Conservation (phyloP, 2,888 invertebrate species). For the Electrophaes corylata region DNA sequence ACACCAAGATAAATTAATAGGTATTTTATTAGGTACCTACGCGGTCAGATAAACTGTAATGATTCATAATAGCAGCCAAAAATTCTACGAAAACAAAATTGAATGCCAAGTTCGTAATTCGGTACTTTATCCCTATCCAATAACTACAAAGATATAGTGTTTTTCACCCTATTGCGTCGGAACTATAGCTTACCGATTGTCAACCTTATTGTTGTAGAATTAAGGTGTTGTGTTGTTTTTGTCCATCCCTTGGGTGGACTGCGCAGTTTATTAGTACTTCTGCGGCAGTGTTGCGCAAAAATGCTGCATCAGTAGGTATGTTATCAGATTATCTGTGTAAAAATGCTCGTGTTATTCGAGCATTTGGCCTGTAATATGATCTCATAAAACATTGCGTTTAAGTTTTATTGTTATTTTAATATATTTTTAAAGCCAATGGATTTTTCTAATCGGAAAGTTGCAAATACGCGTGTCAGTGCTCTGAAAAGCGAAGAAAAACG, state of each 20-base stretch:
- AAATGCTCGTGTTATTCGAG: background rate
- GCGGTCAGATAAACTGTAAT: background rate
- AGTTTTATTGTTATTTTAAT: too few relatives aligned
- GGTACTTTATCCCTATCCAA: constrained; percentile 5
- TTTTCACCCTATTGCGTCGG: constrained; percentile 21
- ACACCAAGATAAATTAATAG: background rate
- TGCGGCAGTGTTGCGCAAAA: constrained; percentile 1
- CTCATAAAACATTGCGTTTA: too few relatives aligned
- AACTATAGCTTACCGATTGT: constrained; percentile 2
- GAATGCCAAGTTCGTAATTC: constrained; percentile 22
- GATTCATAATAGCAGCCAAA: background rate
- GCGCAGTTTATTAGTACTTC: constrained; percentile 14
- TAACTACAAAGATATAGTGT: background rate
- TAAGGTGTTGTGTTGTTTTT: constrained; percentile 17
- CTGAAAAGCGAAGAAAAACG: too few relatives aligned
- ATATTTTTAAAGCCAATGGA: too few relatives aligned
- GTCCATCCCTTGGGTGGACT: background rate
- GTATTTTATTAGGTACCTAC: background rate
- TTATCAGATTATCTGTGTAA: constrained; percentile 3
- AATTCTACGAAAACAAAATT: constrained; percentile 10
- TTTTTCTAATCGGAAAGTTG: too few relatives aligned
- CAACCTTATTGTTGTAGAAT: constrained; percentile 1
- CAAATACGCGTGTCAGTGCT: too few relatives aligned
- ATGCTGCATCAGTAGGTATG: background rate
- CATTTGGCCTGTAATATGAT: too few relatives aligned